Percentiles rank a stretch among this genome's conserved stretches.
These are phyloP conservation scores for Achatina immaculata DNA, from an alignment of 1,140 invertebrate species.

Conservation along the genomic window DNA sequence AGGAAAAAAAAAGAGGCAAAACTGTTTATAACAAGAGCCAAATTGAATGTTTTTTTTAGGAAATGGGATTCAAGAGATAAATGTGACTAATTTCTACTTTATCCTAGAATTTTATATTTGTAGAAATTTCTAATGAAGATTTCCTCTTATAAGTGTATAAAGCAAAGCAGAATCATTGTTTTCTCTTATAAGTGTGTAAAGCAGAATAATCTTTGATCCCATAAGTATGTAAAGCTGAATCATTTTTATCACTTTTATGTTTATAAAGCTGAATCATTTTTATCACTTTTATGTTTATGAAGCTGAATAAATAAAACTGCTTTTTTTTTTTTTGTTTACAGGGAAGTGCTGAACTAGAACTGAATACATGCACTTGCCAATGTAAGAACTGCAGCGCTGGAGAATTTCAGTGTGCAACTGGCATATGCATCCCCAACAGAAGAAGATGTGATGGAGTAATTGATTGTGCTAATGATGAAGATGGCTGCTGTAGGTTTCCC, in stretches of 20 bases:
- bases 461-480: constrained; percentile 88
- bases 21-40: too few relatives aligned
- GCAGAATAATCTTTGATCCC: background rate
- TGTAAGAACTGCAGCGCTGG: constrained; percentile 81
- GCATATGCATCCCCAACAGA: constrained; percentile 80
- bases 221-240: background rate
- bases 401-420: constrained; percentile 80
- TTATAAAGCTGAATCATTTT: background rate
- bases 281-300: too few relatives aligned
- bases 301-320: background rate
- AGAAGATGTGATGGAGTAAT: constrained; percentile 86
- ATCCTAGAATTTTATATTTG: too few relatives aligned
- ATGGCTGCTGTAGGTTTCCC: constrained; percentile 73
- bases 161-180: background rate
- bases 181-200: background rate
- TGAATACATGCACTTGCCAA: constrained; percentile 78
- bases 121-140: too few relatives aligned
- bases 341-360: constrained; percentile 54
- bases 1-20: too few relatives aligned
- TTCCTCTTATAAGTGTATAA: constrained; percentile 2
- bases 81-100: too few relatives aligned
- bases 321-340: constrained; percentile 25
- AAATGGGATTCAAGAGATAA: too few relatives aligned
- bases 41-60: too few relatives aligned
- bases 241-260: background rate